These are phyloP conservation scores for Hylaeus anthracinus DNA, from an alignment of 1,140 invertebrate species.

Conservation along the genomic window DNA sequence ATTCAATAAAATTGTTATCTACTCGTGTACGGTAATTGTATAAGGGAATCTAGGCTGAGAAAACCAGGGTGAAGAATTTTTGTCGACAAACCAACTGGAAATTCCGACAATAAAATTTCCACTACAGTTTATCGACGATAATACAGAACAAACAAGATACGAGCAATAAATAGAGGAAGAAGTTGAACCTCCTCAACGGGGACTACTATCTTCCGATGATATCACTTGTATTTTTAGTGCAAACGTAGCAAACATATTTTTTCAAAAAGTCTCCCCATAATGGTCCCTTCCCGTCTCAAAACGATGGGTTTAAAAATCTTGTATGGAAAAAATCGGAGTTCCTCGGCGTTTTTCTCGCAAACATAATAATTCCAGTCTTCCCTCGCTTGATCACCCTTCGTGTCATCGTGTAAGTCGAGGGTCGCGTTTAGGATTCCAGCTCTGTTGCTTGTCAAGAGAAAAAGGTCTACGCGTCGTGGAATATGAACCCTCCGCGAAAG, in stretches of 20 bases:
- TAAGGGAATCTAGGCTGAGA: too few species aligned
- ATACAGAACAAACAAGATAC: too few species aligned
- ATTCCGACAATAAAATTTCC: too few species aligned
- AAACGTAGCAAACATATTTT: not conserved
- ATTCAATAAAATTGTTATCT: not conserved
- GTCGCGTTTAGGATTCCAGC: slow-evolving; percentile 11
- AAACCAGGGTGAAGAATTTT: too few species aligned
- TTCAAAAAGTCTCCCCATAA: not conserved
- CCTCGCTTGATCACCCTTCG: slow-evolving; percentile 45
- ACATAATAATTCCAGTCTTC: slow-evolving; percentile 44
- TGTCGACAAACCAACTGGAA: too few species aligned
- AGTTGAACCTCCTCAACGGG: too few species aligned
- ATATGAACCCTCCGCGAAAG: slow-evolving; percentile 1
- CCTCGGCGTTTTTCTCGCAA: slow-evolving; percentile 23
- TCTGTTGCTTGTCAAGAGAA: not conserved
- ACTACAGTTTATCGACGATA: too few species aligned
- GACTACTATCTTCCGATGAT: too few species aligned
- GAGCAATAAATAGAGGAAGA: too few species aligned
- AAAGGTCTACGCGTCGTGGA: not conserved
- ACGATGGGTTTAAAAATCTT: slow-evolving; percentile 36
- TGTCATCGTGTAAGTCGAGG: slow-evolving; percentile 20
- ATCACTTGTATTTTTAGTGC: too few species aligned
- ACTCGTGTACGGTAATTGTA: too few species aligned
- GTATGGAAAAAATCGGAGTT: not conserved
- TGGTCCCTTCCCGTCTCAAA: not conserved